Evolutionary conservation across 1,140 invertebrate genomes (phyloP).

Genomic region (Triops cancriformis): DNA sequence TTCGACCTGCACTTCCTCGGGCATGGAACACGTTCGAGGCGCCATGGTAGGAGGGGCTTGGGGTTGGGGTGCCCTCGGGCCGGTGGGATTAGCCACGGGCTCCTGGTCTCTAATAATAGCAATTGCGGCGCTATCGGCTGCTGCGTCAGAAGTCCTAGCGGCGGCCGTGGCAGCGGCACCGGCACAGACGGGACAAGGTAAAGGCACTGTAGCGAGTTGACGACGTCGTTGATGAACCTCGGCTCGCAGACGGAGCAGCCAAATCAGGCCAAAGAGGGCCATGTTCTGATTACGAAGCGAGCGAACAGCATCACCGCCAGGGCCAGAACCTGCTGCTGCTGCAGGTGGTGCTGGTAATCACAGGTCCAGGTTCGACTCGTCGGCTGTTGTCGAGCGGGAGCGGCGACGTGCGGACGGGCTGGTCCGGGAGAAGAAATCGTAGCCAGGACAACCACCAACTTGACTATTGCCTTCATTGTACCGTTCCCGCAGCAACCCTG

Average conservation of each 20-base stretch:
- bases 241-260: constrained; percentile 64
- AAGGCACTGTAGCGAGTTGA: constrained; percentile 5
- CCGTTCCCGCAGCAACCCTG: constrained; percentile 11
- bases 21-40: neutral
- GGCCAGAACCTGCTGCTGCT: neutral
- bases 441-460: neutral
- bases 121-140: neutral
- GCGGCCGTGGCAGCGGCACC: neutral
- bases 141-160: neutral
- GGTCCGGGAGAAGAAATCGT: neutral
- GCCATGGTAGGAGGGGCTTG: neutral
- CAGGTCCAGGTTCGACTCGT: neutral
- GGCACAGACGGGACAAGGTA: neutral
- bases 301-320: neutral
- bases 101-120: neutral
- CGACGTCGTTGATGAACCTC: constrained; percentile 47
- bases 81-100: neutral
- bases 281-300: constrained; percentile 47
- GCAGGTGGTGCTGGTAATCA: neutral
- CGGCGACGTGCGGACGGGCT: neutral
- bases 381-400: too few species aligned
- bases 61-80: neutral
- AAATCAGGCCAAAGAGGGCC: constrained; percentile 76
- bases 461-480: constrained; percentile 6
- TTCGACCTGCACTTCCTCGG: constrained; percentile 6